A percentile compares a stretch with the other conserved stretches of the same genome.
These are phyloP conservation scores for Artibeus jamaicensis DNA, from an alignment of 2,797 vertebrate genomes.

Conservation along the genomic window DNA sequence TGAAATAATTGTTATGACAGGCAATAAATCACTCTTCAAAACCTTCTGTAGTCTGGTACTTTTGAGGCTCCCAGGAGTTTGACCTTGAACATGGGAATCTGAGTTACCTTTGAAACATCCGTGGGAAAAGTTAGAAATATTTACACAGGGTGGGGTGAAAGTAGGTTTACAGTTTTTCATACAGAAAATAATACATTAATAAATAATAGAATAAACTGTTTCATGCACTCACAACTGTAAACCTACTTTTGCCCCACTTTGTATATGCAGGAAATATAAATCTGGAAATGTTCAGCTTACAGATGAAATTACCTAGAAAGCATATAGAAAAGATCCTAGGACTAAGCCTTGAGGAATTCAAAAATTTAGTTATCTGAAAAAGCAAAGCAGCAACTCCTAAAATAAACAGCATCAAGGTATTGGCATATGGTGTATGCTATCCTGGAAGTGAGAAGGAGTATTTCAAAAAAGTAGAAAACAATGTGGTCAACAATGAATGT, in stretches of 20 bases:
- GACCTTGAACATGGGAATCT: neutral
- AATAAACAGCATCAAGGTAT: neutral
- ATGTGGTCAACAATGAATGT: neutral
- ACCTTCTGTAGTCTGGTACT: neutral
- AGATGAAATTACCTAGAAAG: neutral
- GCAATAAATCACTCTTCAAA: constrained; percentile 23
- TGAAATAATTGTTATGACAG: constrained; percentile 39
- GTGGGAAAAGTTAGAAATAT: neutral
- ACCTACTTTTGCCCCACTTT: neutral
- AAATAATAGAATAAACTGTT: too few relatives aligned
- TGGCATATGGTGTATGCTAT: neutral
- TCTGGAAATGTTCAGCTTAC: neutral
- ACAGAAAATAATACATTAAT: too few relatives aligned
- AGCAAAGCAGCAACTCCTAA: neutral
- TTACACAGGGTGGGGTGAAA: neutral
- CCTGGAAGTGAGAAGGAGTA: neutral
- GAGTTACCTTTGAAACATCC: constrained; percentile 4
- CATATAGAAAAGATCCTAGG: neutral
- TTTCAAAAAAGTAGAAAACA: neutral
- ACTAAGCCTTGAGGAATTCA: neutral
- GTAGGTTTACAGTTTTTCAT: neutral
- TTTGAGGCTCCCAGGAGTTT: neutral
- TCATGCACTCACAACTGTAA: neutral
- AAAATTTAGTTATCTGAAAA: neutral
- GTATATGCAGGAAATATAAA: neutral